Conservation (phyloP, 1,140 invertebrate species). For the Mesaphorura yosii region DNA sequence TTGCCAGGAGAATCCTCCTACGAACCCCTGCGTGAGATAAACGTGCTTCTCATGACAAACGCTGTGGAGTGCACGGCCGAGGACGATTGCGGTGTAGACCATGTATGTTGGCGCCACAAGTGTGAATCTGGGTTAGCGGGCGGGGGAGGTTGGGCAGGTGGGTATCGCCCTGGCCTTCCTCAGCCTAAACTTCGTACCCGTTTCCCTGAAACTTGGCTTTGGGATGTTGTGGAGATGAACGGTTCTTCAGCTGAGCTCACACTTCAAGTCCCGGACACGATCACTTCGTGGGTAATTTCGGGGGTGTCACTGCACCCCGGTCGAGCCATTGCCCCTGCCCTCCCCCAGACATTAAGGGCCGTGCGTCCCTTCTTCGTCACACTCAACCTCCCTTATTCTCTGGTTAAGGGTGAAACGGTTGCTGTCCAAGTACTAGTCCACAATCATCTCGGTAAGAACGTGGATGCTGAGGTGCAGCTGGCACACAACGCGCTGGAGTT, state of each 20-base stretch:
- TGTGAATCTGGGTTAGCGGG: too few relatives aligned
- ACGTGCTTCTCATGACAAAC: too few relatives aligned
- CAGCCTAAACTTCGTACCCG: constrained; percentile 1
- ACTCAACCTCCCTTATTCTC: constrained; percentile 21
- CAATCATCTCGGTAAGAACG: constrained; percentile 49
- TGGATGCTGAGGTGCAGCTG: constrained; percentile 8
- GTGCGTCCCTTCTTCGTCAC: constrained; percentile 24
- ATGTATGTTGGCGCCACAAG: too few relatives aligned
- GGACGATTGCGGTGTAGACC: too few relatives aligned
- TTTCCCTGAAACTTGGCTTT: constrained; percentile 42
- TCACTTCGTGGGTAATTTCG: constrained; percentile 83
- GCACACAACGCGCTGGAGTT: constrained; percentile 6
- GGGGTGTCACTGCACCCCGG: constrained; percentile 79
- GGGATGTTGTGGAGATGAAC: constrained; percentile 42
- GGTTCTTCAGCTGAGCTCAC: constrained; percentile 40
- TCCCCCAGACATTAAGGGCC: constrained; percentile 4
- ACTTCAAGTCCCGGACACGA: constrained; percentile 66
- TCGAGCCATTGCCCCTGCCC: constrained; percentile 38
- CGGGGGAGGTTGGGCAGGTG: too few relatives aligned
- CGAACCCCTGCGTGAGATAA: too few relatives aligned
- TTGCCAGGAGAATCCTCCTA: too few relatives aligned
- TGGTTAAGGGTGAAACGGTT: constrained; percentile 24
- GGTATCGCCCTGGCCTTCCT: neutral
- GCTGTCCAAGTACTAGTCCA: constrained; percentile 56
- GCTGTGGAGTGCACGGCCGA: too few relatives aligned